These are phyloP conservation scores for Matsumyia berberina DNA, from an alignment of 2,888 invertebrate genomes.

Conservation along the genomic window DNA sequence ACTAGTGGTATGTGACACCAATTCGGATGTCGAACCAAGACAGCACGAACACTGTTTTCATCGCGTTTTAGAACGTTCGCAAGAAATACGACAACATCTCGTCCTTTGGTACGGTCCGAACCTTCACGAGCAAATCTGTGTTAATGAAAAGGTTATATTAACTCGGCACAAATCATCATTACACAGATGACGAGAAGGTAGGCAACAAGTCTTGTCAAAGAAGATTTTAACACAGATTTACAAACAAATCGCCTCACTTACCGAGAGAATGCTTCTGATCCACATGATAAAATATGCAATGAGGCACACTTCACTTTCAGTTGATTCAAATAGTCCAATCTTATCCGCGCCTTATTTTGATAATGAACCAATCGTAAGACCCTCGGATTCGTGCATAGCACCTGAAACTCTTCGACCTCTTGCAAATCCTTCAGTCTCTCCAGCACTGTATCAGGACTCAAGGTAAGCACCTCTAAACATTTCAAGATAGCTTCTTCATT, in stretches of 20 bases:
- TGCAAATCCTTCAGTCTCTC: slow-evolving; percentile 86
- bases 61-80: slow-evolving; percentile 81
- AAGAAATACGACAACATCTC: slow-evolving; percentile 84
- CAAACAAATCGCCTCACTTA: slow-evolving; percentile 79
- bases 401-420: slow-evolving; percentile 86
- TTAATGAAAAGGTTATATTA: not conserved
- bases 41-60: slow-evolving; percentile 80
- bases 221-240: no score
- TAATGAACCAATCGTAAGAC: slow-evolving; percentile 85
- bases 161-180: no score
- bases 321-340: slow-evolving; percentile 85
- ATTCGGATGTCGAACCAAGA: slow-evolving; percentile 87
- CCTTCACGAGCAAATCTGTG: slow-evolving; percentile 86
- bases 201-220: no score
- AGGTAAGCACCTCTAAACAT: slow-evolving; percentile 86
- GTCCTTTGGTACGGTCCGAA: slow-evolving; percentile 85
- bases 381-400: slow-evolving; percentile 87
- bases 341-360: slow-evolving; percentile 84
- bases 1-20: slow-evolving; percentile 87
- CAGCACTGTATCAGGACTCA: slow-evolving; percentile 86
- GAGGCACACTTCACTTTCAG: slow-evolving; percentile 85
- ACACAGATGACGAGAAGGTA: no score
- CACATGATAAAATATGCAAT: slow-evolving; percentile 84
- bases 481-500: slow-evolving; percentile 85
- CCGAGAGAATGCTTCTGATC: slow-evolving; percentile 83